These are phyloP conservation scores for Muschampia staudingeri DNA, from an alignment of 2,888 invertebrate species.

Conservation along the genomic window DNA sequence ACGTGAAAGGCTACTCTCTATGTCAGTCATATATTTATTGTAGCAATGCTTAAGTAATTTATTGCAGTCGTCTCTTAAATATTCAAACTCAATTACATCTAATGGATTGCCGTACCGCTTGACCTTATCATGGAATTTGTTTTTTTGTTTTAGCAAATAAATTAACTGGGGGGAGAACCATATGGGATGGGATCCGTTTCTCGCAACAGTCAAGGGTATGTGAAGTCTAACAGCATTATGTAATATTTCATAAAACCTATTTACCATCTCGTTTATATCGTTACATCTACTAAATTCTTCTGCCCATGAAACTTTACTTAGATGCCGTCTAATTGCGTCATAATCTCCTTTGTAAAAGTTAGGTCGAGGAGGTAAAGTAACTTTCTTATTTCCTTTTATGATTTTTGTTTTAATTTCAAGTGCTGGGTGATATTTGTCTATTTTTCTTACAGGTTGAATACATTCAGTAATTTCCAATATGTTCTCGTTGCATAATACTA, in stretches of 20 bases:
- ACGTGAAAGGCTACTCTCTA: background rate
- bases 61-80: background rate
- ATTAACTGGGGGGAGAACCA: slow-evolving; percentile 25
- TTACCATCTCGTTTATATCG: slow-evolving; percentile 22
- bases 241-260: background rate
- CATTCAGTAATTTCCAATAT: background rate
- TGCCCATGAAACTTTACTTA: background rate
- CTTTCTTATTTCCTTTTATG: slow-evolving; percentile 3
- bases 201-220: background rate
- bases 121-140: background rate
- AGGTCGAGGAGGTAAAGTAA: background rate
- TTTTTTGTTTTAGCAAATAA: slow-evolving; percentile 2
- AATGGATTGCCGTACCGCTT: background rate
- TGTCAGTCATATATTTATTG: background rate
- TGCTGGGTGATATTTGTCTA: slow-evolving; percentile 32
- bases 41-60: background rate
- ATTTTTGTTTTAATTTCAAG: slow-evolving; percentile 13
- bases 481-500: background rate
- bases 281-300: slow-evolving; percentile 13
- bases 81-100: background rate
- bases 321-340: slow-evolving; percentile 14
- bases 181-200: background rate
- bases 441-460: background rate
- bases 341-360: slow-evolving; percentile 44
- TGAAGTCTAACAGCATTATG: background rate